A percentile compares a stretch with the other conserved stretches of the same genome.
phyloP scores from a whole-genome alignment of 2,797 vertebrate genomes.

The Pristis pectinata region DNA sequence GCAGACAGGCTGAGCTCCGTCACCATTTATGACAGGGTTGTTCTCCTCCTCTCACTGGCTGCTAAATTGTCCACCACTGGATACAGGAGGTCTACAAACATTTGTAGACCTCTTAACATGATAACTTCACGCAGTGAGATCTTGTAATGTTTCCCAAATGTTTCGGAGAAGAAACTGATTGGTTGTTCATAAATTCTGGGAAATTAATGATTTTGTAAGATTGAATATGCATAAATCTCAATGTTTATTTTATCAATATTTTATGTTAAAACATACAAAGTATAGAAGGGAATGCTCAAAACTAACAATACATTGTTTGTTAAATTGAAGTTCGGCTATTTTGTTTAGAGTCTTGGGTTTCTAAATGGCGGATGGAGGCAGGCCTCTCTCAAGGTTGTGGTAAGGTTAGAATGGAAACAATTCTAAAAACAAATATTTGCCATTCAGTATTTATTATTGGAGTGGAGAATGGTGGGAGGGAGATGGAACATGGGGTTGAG shows the following conservation, averaged over 20 bases:
- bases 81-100: too few species aligned
- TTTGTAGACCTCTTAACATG: background rate
- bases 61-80: too few species aligned
- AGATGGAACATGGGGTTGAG: background rate
- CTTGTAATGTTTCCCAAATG: background rate
- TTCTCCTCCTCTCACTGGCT: too few species aligned
- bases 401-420: too few species aligned
- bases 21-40: too few species aligned
- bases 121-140: background rate
- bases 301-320: background rate
- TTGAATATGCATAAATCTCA: background rate
- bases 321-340: background rate
- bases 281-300: background rate
- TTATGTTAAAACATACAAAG: background rate
- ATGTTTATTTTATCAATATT: background rate
- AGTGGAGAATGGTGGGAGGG: too few species aligned
- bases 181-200: background rate
- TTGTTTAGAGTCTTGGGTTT: background rate
- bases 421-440: too few species aligned
- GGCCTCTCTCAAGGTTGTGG: too few species aligned
- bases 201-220: background rate
- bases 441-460: too few species aligned
- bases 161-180: background rate
- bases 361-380: too few species aligned
- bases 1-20: too few species aligned